Percentiles rank a stretch among this genome's conserved stretches.
Evolutionary conservation across 2,888 invertebrate species (phyloP).

Genomic region (Lasiommata megera): DNA sequence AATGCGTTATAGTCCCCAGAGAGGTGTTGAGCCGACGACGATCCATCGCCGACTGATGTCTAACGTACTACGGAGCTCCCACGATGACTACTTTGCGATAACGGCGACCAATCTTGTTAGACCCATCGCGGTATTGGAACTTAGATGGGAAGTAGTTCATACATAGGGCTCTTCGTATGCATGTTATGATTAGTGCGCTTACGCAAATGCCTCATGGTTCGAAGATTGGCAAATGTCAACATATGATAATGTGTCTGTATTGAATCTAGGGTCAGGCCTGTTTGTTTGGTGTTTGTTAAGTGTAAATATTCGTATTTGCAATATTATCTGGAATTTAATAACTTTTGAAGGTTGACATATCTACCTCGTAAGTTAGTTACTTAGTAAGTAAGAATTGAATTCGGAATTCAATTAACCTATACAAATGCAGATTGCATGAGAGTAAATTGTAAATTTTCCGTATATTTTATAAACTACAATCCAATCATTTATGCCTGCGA

Average conservation of each 20-base stretch:
- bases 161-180: conserved; percentile 34
- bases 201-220: conserved; percentile 71
- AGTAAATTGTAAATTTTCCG: too few relatives aligned
- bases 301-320: conserved; percentile 19
- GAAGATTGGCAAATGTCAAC: conserved; percentile 68
- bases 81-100: conserved; percentile 66
- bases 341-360: conserved; percentile 4
- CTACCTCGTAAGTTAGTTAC: neutral
- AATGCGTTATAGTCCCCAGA: conserved; percentile 35
- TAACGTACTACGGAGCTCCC: conserved; percentile 47
- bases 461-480: too few relatives aligned
- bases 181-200: conserved; percentile 57
- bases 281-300: conserved; percentile 40
- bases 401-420: too few relatives aligned
- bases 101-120: conserved; percentile 41
- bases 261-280: conserved; percentile 56
- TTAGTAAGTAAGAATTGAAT: neutral
- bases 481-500: too few relatives aligned
- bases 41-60: conserved; percentile 69
- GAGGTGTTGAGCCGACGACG: conserved; percentile 64
- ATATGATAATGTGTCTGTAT: conserved; percentile 60
- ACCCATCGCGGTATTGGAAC: conserved; percentile 31
- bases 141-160: neutral
- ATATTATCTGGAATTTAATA: conserved; percentile 10
- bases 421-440: too few relatives aligned